Base-by-base conservation (phyloP, 2,797 vertebrate species). In the Sphaeramia orbicularis region DNA sequence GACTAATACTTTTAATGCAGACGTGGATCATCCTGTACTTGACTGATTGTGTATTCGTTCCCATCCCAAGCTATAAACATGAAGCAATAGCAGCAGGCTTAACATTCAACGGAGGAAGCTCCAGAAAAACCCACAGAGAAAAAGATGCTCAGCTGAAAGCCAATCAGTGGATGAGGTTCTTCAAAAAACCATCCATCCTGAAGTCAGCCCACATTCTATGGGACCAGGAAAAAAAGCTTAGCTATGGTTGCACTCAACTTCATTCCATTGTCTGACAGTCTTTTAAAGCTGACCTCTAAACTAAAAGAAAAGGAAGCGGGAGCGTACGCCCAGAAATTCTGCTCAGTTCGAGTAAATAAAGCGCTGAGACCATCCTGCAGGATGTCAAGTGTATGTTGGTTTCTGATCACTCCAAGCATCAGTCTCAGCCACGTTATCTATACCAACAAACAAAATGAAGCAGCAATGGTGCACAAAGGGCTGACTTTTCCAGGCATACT, bases 101-200 rank as follows among this genome's bases (percentile, higher is more conserved):
- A 42, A 74, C 74, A 81, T 74, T 77, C 63, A 80, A 68, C 44
- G 76, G 67, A 72, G 56, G 68, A 86, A 86, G 68, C 75, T 75
- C 57, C 16, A 48, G 50, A 73, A 71, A 83, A 68, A 49, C 65
- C 68, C 57, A 51, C 27, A 47, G 57, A 71, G 44, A 75, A 74
- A 35, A 37, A 35, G 32, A 19, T 54, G 65, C 52, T 30, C 41
- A 53, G 36, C 67, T 10, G 35, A 52, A 57, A 57, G 42, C 24
- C 41, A 27, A 62, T 44, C 32, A 44, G 7, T 56, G 45, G 32
- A 56, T 41, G 54, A 65, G 53, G 64, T 67, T 59, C 53, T 67
- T 64, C 51, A 68, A 44, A 54, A 44, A 61, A 73, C 40, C 66
- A 50, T 55, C 15, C 19, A 7, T 40, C 49, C 55, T 11, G 9